Percentiles rank a stretch among this genome's conserved stretches.
phyloP scores from a whole-genome alignment of 2,888 invertebrate species.

The Agonopterix subpropinquella region DNA sequence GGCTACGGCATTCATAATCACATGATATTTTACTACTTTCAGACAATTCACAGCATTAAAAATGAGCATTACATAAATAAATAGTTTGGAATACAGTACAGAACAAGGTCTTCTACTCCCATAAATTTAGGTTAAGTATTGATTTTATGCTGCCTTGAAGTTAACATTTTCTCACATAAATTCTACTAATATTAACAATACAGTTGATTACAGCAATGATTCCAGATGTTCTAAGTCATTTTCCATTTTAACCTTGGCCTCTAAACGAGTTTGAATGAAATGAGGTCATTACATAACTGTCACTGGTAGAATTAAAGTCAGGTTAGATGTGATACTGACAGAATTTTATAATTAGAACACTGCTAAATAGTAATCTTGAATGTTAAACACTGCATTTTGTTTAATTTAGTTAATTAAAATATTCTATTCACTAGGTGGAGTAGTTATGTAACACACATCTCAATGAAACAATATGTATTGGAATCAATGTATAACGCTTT shows the following conservation, averaged over 20 bases:
- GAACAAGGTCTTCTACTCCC: constrained; percentile 38
- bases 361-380: constrained; percentile 11
- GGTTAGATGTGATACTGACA: too few relatives aligned
- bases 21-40: constrained; percentile 35
- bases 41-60: constrained; percentile 43
- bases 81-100: constrained; percentile 23
- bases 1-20: constrained; percentile 53
- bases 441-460: constrained; percentile 52
- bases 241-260: constrained; percentile 44
- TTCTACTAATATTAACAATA: constrained; percentile 13
- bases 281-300: constrained; percentile 55
- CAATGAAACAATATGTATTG: constrained; percentile 65
- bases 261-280: constrained; percentile 30
- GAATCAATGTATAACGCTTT: constrained; percentile 70
- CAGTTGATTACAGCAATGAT: constrained; percentile 16
- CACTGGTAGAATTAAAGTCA: constrained; percentile 29
- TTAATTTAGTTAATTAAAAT: neutral
- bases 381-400: constrained; percentile 9
- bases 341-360: neutral
- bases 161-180: constrained; percentile 17
- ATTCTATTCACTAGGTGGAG: constrained; percentile 10
- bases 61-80: constrained; percentile 29
- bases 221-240: constrained; percentile 16
- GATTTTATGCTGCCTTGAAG: constrained; percentile 18
- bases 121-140: constrained; percentile 22